Percentiles rank a stretch among this genome's conserved stretches.
phyloP scores from a whole-genome alignment of 1,140 invertebrate species.

The Chironomus tepperi region DNA sequence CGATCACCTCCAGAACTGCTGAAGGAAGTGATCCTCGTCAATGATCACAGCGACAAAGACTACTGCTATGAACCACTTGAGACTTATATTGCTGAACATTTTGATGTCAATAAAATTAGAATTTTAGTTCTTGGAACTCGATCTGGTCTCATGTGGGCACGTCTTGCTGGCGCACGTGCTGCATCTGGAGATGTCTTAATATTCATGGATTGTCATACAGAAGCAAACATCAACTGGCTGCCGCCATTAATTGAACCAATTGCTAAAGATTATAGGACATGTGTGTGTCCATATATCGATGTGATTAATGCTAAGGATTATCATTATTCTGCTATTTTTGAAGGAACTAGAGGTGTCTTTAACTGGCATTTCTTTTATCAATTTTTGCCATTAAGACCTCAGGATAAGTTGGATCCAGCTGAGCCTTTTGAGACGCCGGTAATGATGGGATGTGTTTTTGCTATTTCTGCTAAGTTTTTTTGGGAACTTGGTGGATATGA shows the following conservation, averaged over 20 bases:
- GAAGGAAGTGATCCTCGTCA: not conserved
- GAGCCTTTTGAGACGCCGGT: conserved; percentile 93
- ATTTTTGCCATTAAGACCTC: conserved; percentile 60
- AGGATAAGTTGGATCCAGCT: conserved; percentile 64
- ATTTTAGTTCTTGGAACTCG: conserved; percentile 63
- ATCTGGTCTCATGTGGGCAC: conserved; percentile 80
- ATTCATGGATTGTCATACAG: conserved; percentile 90
- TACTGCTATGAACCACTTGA: conserved; percentile 61
- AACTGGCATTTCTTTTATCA: conserved; percentile 85
- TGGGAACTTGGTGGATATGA: conserved; percentile 89
- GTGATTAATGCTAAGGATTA: conserved; percentile 55
- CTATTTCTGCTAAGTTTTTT: conserved; percentile 73
- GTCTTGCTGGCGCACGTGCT: conserved; percentile 66
- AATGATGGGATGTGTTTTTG: conserved; percentile 78
- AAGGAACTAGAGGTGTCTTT: conserved; percentile 71
- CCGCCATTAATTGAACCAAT: conserved; percentile 70
- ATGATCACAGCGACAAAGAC: conserved; percentile 40
- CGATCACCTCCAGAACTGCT: conserved; percentile 51
- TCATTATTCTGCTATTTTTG: conserved; percentile 59
- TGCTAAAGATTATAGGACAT: conserved; percentile 66
- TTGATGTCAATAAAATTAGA: conserved; percentile 52
- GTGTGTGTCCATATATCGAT: conserved; percentile 89
- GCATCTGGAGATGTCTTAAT: conserved; percentile 79
- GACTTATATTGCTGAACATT: conserved; percentile 56
- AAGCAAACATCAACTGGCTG: conserved; percentile 77